A percentile compares a stretch with the other conserved stretches of the same genome.
Evolutionary conservation across 2,797 vertebrate species (phyloP).

Genomic region (Lacerta viridis): DNA sequence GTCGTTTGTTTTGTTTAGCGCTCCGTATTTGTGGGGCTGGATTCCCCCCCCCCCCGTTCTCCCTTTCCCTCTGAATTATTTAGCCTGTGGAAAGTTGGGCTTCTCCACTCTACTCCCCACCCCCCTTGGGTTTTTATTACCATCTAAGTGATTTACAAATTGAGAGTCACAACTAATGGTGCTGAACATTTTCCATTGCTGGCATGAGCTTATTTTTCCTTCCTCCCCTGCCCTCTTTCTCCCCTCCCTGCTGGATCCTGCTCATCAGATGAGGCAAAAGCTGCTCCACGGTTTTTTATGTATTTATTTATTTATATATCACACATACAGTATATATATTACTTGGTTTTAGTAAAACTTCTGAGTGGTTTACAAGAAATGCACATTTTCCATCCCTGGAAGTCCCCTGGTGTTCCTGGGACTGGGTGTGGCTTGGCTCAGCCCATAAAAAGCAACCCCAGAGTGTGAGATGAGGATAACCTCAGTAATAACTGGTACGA

Average conservation of each 20-base stretch:
- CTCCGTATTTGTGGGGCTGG: not conserved
- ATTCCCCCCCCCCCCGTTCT: not conserved
- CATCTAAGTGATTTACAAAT: slow-evolving; percentile 76
- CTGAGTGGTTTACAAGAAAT: no score
- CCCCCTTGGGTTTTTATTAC: slow-evolving; percentile 63
- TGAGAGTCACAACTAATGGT: slow-evolving; percentile 61
- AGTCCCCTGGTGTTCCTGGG: no score
- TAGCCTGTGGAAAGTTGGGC: slow-evolving; percentile 73
- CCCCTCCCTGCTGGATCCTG: slow-evolving; percentile 30
- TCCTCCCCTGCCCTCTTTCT: slow-evolving; percentile 59
- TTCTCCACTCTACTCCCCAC: slow-evolving; percentile 72
- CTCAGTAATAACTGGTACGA: no score
- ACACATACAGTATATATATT: no score
- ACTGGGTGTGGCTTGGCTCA: no score
- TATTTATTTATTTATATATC: no score
- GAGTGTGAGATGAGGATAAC: no score
- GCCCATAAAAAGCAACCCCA: no score
- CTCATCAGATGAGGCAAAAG: slow-evolving; percentile 60
- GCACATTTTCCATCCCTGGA: no score
- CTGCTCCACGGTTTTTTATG: slow-evolving; percentile 14
- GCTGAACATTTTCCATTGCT: slow-evolving; percentile 68
- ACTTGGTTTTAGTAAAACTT: no score
- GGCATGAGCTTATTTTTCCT: slow-evolving; percentile 50
- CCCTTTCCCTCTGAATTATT: slow-evolving; percentile 66
- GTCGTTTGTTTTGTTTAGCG: slow-evolving; percentile 19